Percentiles rank a stretch among this genome's conserved stretches.
phyloP scores from a whole-genome alignment of 2,113 vertebrate species.

The Strigops habroptila region DNA sequence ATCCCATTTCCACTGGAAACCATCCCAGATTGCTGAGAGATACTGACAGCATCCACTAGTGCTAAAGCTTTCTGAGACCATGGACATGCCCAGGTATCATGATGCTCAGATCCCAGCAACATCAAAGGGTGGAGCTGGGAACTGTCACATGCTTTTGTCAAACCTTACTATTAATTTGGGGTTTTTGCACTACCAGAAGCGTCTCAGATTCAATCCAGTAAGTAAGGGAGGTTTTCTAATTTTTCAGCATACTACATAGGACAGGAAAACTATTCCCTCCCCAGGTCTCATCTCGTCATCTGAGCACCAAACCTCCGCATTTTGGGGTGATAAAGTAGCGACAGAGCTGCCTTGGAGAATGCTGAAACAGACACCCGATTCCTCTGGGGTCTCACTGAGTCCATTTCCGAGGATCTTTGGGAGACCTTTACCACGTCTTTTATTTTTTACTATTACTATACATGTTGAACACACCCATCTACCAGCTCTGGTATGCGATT shows the following conservation, averaged over 20 bases:
- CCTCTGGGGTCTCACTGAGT: neutral
- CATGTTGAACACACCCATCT: neutral
- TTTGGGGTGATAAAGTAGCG: neutral
- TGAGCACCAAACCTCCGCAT: neutral
- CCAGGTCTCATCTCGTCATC: neutral
- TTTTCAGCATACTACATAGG: accelerated
- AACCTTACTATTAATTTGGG: neutral
- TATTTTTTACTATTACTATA: neutral
- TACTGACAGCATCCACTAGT: neutral
- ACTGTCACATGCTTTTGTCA: neutral
- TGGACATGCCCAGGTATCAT: accelerated
- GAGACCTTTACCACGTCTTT: neutral
- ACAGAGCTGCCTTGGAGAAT: neutral
- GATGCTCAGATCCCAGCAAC: neutral
- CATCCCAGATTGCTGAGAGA: neutral
- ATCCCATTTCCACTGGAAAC: neutral
- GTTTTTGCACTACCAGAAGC: neutral
- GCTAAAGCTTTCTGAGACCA: neutral
- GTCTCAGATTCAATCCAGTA: neutral
- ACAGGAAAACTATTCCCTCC: neutral
- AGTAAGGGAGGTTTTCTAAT: neutral
- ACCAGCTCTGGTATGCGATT: neutral
- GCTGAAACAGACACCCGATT: neutral
- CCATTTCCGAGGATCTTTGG: neutral
- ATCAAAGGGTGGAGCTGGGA: neutral